Evolutionary conservation across 2,113 vertebrate genomes (phyloP).

Genomic region (Leucoraja erinaceus): DNA sequence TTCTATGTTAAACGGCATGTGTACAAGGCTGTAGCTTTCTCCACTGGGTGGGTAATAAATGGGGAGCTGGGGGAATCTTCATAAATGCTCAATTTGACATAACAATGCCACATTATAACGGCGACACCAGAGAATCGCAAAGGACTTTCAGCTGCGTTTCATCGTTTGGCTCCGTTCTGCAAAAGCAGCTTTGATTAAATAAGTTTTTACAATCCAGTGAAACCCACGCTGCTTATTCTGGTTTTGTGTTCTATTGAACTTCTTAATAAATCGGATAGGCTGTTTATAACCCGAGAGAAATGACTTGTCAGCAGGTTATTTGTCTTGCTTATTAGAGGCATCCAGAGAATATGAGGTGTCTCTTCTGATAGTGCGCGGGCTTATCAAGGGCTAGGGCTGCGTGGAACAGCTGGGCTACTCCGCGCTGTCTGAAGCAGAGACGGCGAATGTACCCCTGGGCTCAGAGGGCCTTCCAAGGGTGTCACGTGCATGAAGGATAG

Average conservation of each 20-base stretch:
- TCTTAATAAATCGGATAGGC: not conserved
- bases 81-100: not conserved
- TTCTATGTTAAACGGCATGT: no score
- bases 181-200: not conserved
- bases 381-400: not conserved
- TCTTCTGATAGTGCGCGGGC: not conserved
- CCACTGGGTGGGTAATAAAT: not conserved
- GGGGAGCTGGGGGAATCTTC: not conserved
- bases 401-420: not conserved
- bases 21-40: not conserved
- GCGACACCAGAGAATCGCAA: not conserved
- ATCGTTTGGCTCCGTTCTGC: not conserved
- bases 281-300: conserved; percentile 1
- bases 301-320: conserved; percentile 27
- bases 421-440: not conserved
- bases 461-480: not conserved
- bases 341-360: conserved; percentile 30
- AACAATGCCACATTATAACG: not conserved
- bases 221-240: not conserved
- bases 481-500: no score
- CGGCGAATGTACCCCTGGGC: not conserved
- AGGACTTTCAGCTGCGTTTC: not conserved
- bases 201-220: not conserved
- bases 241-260: conserved; percentile 11
- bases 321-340: conserved; percentile 30